A percentile compares a stretch with the other conserved stretches of the same genome.
These are phyloP conservation scores for Mustela nigripes DNA, from an alignment of 2,113 vertebrate genomes.

Conservation along the genomic window DNA sequence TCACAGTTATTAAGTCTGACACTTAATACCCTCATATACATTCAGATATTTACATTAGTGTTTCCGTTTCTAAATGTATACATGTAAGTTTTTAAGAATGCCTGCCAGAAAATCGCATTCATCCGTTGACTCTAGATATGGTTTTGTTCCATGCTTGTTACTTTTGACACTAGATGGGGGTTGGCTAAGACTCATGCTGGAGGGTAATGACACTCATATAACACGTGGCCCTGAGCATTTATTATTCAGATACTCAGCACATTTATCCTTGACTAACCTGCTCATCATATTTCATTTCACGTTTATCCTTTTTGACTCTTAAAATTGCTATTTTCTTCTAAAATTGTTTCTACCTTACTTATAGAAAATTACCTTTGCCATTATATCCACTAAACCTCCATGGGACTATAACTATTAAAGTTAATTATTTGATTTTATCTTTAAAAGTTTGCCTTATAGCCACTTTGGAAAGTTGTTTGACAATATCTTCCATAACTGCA, in stretches of 20 bases:
- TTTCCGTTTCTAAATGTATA: neutral
- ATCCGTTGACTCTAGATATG: neutral
- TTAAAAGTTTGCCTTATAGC: neutral
- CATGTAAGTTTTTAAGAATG: neutral
- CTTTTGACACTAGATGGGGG: neutral
- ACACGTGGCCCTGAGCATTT: neutral
- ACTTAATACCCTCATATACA: neutral
- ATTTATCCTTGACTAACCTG: neutral
- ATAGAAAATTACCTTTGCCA: neutral
- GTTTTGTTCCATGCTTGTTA: neutral
- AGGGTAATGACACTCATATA: neutral
- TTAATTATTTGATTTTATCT: neutral
- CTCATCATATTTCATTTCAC: neutral
- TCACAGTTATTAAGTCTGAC: neutral
- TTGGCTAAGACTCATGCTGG: neutral
- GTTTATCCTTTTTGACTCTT: neutral
- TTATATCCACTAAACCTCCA: neutral
- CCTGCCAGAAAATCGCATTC: neutral
- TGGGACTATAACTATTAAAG: neutral
- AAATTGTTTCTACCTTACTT: neutral
- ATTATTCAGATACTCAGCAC: neutral
- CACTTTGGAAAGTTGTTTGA: neutral
- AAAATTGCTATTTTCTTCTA: neutral
- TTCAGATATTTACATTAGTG: neutral
- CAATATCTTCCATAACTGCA: neutral